Base-by-base conservation (phyloP, 2,113 vertebrate genomes). In the Dendropsophus ebraccatus region DNA sequence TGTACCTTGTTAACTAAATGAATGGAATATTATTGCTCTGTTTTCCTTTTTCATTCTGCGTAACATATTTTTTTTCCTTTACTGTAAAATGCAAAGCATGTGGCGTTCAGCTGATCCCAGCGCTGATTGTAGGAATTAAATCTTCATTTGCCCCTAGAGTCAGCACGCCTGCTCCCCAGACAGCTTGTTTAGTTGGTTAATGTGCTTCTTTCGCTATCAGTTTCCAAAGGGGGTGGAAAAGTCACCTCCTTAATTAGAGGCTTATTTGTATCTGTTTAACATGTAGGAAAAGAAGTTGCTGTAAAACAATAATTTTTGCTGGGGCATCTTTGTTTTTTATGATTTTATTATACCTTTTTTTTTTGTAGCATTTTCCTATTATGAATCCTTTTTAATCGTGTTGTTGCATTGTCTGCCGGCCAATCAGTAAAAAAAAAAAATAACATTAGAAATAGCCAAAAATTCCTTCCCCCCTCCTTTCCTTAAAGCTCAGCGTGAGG, bases 161-260 rank as follows among this genome's bases (percentile, higher is more conserved):
- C 37, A 4, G 0, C 72, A 74, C 35, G 45, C 73, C 47, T 30
- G 11, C 73, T 58, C 52, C 52, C 30, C 52, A 54, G 50, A 54
- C 52, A 37, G 30, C 76, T 58, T 19, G 28, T 79, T 81, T 65
- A 81, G 78, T 16, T 65, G 54, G 60, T 81, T 76, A 50, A 50
- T 76, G 73, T 50, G 73, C 73, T 52, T 76, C 28, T 30, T 76
- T 17, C 28, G 73, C 49, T 76, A 76, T 50, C 49, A 30, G 73
- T 50, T 52, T 65, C 37, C n/a, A 25, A 65, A 47, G 41, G 56
- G 30, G 78, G 19, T 45, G 78, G 77, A 81, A 65, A 81, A 76
- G 41, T 37, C 54, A 25, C 78, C 78, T 81, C 78, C 78, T 45
- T 81, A 81, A 81, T 81, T 65, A 81, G 37, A 65, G 79, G 32